These are phyloP conservation scores for Desmodus rotundus DNA, from an alignment of 2,113 vertebrate genomes.

Conservation along the genomic window DNA sequence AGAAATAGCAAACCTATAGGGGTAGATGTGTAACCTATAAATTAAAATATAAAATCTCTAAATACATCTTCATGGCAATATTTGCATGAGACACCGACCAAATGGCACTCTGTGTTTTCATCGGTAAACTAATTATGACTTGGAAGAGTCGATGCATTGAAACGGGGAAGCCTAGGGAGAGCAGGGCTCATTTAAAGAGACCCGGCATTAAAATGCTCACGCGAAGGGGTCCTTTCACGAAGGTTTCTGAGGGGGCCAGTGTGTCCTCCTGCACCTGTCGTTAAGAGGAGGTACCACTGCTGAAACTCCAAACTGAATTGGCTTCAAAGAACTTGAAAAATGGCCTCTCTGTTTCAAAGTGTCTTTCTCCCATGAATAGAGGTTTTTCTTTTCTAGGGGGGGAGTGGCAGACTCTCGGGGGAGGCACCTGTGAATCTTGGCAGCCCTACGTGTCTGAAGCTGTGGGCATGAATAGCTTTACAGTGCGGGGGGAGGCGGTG, in stretches of 20 bases:
- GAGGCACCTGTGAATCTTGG: slow-evolving; percentile 85
- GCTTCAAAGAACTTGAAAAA: slow-evolving; percentile 77
- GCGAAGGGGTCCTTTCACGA: slow-evolving; percentile 51
- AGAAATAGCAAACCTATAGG: background rate
- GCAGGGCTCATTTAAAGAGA: background rate
- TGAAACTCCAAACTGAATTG: slow-evolving; percentile 62
- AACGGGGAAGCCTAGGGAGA: background rate
- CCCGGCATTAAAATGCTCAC: background rate
- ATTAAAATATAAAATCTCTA: background rate
- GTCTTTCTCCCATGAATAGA: slow-evolving; percentile 73
- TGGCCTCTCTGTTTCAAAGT: slow-evolving; percentile 67
- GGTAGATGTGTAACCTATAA: background rate
- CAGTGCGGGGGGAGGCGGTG: slow-evolving; percentile 62
- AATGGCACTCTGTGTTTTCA: background rate
- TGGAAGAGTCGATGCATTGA: background rate
- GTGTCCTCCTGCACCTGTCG: slow-evolving; percentile 74
- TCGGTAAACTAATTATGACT: background rate
- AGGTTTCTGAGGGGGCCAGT: slow-evolving; percentile 73
- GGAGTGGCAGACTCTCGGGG: slow-evolving; percentile 66
- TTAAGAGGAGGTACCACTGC: slow-evolving; percentile 66
- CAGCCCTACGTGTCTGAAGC: slow-evolving; percentile 69
- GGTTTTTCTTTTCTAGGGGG: slow-evolving; percentile 66
- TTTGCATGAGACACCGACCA: background rate
- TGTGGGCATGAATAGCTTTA: slow-evolving; percentile 73
- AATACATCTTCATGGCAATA: background rate